Evolutionary conservation across 1,140 invertebrate species (phyloP).

Genomic region (Brachionus paranguensis): DNA sequence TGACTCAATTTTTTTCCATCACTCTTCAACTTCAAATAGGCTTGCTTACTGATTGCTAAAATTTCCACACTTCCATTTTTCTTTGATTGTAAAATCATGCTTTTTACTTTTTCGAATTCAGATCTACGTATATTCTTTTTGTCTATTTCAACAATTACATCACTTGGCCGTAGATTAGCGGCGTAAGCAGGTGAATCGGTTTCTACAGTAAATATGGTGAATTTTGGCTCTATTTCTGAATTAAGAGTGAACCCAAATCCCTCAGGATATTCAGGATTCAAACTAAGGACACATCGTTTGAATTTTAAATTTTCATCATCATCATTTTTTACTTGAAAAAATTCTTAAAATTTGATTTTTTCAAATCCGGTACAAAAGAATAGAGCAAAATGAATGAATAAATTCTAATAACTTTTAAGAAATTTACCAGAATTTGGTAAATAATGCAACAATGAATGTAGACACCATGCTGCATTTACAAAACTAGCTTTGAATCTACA

Average conservation of each 20-base stretch:
- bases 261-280: background rate
- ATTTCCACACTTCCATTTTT: slow-evolving; percentile 10
- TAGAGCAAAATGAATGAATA: too few relatives aligned
- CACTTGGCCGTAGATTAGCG: background rate
- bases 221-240: background rate
- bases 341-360: too few relatives aligned
- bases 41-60: slow-evolving; percentile 7
- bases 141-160: slow-evolving; percentile 19
- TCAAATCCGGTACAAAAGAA: too few relatives aligned
- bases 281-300: background rate
- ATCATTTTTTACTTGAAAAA: background rate
- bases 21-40: background rate
- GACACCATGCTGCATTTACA: too few relatives aligned
- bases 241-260: slow-evolving; percentile 34
- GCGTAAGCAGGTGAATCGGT: slow-evolving; percentile 16
- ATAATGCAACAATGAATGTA: too few relatives aligned
- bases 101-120: slow-evolving; percentile 8
- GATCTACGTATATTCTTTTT: slow-evolving; percentile 12
- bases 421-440: too few relatives aligned
- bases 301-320: background rate
- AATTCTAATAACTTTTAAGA: too few relatives aligned
- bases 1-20: background rate
- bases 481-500: too few relatives aligned
- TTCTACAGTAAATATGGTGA: slow-evolving; percentile 8
- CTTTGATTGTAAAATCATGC: background rate